Evolutionary conservation across 2,888 invertebrate species (phyloP), one percentile per base, ranked within the genome.

Genomic region (Sceliomorpha sp.): DNA sequence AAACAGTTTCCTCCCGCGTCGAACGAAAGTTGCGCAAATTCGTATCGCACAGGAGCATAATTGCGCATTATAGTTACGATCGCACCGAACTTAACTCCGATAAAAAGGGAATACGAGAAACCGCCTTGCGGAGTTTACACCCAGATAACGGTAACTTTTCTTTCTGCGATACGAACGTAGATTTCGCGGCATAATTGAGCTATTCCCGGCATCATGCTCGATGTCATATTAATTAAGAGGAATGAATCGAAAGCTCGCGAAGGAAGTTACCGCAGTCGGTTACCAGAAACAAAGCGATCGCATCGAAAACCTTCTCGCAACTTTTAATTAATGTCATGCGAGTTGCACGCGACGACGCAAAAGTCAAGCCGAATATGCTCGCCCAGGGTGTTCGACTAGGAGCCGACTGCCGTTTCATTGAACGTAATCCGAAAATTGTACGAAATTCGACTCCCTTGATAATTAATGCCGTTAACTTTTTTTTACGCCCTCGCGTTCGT

Each of bases 131-230:
- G 14, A 40, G 34, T 15, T 14, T 12, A 14, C 1, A 15, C 8
- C 8, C 1, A 17, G 1, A 12, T 26, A 10, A 5, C 37, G 3
- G 6, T 10, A 14, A 29, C 20, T 42, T 20, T 51, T 51, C 26
- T 32, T 36, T 36, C 27, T 7, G 10, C 32, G 17, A 26, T 42
- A 48, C 32, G 0, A 32, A 27, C 10, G 17, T 9, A 8, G 39
- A 58, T 42, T 47, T 48, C 32, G n/a, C 44, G 42, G 50, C 69
- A 72, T 77, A 81, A 81, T 80, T 79, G 76, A 74, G 70, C 69
- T 71, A 75, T 71, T 77, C 74, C 76, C 76, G 77, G 79, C 69
- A 75, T 76, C 72, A 76, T 77, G 79, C 75, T 77, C 70, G 75
- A 63, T 76, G 74, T 60, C 67, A 55, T 45, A 66, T 75, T 78